Evolutionary conservation across 1,140 invertebrate genomes (phyloP).

Genomic region (Hylaeus volcanicus): DNA sequence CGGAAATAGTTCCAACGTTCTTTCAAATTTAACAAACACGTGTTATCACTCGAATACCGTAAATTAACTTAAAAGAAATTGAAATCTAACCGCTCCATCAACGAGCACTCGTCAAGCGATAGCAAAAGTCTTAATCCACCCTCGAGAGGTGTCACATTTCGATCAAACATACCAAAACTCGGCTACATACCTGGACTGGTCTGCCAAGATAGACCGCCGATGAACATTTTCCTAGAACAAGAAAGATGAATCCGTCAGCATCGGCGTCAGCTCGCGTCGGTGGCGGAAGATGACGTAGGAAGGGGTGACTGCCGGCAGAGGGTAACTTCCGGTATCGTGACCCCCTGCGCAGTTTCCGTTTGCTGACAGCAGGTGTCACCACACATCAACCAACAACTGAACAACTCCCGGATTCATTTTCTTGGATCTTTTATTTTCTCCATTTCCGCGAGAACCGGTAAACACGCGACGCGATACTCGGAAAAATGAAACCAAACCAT

Average conservation of each 20-base stretch:
- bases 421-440: not conserved
- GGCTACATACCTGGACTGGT: conserved; percentile 94
- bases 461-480: conserved; percentile 12
- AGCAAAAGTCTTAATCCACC: not conserved
- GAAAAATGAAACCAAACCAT: conserved; percentile 23
- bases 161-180: not conserved
- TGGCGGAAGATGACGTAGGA: conserved; percentile 54
- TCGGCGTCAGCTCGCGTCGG: conserved; percentile 60
- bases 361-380: conserved; percentile 73
- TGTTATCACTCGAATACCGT: no score
- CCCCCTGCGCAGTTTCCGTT: conserved; percentile 70
- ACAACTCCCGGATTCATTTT: conserved; percentile 53
- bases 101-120: not conserved
- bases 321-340: conserved; percentile 68
- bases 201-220: conserved; percentile 99
- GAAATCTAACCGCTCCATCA: not conserved
- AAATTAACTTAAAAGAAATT: not conserved
- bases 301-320: conserved; percentile 69
- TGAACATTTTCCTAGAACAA: conserved; percentile 99
- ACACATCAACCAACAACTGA: conserved; percentile 77
- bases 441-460: not conserved
- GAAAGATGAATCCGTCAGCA: conserved; percentile 79
- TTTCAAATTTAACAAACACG: no score
- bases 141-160: not conserved
- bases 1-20: no score